Evolutionary conservation across 2,113 vertebrate species (phyloP).

Genomic region (Hippocampus comes): DNA sequence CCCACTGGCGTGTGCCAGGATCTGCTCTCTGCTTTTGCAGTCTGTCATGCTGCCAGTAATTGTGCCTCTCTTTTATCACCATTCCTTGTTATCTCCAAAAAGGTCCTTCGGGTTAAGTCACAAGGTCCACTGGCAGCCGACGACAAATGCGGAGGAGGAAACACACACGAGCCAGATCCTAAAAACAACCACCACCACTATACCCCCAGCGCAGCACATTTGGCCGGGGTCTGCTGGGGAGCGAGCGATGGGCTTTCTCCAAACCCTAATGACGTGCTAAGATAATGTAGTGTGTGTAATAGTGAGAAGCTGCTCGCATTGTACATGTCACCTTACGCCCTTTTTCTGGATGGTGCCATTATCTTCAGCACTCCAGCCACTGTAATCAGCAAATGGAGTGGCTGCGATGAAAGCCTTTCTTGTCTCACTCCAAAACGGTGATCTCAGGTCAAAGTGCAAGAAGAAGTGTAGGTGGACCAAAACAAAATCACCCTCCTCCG

Average conservation of each 20-base stretch:
- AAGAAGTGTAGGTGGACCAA: constrained; percentile 4
- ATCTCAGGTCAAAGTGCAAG: constrained; percentile 35
- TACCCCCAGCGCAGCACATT: constrained; percentile 1
- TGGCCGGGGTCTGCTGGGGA: constrained; percentile 7
- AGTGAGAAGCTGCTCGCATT: constrained; percentile 32
- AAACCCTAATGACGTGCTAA: constrained; percentile 35
- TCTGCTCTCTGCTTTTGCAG: constrained; percentile 23
- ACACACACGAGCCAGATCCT: constrained; percentile 17
- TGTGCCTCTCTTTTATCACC: constrained; percentile 58
- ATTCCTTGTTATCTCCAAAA: constrained; percentile 57
- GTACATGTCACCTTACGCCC: constrained; percentile 37
- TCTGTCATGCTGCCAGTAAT: constrained; percentile 52
- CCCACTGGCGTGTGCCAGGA: constrained; percentile 40
- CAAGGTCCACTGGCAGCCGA: constrained; percentile 38
- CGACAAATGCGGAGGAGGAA: constrained; percentile 30
- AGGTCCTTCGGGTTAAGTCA: constrained; percentile 48
- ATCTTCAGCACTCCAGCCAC: constrained; percentile 46
- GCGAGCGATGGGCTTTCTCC: constrained; percentile 14
- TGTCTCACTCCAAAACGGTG: constrained; percentile 31
- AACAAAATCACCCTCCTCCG: constrained; percentile 1
- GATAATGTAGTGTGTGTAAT: constrained; percentile 44
- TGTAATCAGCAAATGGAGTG: constrained; percentile 52
- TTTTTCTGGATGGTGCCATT: constrained; percentile 32
- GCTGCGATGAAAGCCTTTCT: constrained; percentile 34
- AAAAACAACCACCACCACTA: background rate